A percentile compares a stretch with the other conserved stretches of the same genome.
Conservation (phyloP, 1,140 invertebrate species). For the Calephelis virginiensis region DNA sequence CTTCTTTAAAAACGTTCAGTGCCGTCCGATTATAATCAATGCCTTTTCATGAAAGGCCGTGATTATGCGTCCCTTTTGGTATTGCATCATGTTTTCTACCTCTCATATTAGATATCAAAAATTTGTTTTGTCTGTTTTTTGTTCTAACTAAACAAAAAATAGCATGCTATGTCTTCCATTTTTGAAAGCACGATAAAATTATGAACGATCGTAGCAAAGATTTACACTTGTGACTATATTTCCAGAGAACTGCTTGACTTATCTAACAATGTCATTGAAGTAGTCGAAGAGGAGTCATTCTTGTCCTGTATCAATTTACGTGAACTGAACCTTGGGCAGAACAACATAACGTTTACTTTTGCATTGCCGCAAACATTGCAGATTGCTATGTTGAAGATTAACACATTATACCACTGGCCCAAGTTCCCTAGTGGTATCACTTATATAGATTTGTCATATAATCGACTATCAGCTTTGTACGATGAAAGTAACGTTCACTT, state of each 20-base stretch:
- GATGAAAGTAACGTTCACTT: constrained; percentile 55
- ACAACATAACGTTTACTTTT: constrained; percentile 66
- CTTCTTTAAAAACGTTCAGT: too few species aligned
- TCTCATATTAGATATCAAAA: too few species aligned
- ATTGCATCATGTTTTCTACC: too few species aligned
- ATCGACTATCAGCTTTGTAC: constrained; percentile 56
- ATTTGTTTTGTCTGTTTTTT: too few species aligned
- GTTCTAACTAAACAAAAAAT: too few species aligned
- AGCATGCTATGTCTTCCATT: too few species aligned
- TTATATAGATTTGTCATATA: constrained; percentile 69
- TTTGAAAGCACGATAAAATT: too few species aligned
- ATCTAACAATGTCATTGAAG: constrained; percentile 71
- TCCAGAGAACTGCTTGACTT: constrained; percentile 69
- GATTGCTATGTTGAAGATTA: constrained; percentile 59
- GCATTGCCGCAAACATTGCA: constrained; percentile 53
- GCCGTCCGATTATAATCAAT: too few species aligned
- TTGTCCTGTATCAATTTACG: constrained; percentile 50
- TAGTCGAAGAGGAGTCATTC: constrained; percentile 62
- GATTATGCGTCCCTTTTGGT: too few species aligned
- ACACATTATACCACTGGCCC: constrained; percentile 66
- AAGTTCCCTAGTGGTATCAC: constrained; percentile 62
- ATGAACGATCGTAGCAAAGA: not conserved
- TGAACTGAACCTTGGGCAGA: constrained; percentile 68
- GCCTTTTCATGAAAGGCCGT: too few species aligned
- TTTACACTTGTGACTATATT: constrained; percentile 24